phyloP scores from a whole-genome alignment of 2,888 invertebrate species.

The Drosophila recens region DNA sequence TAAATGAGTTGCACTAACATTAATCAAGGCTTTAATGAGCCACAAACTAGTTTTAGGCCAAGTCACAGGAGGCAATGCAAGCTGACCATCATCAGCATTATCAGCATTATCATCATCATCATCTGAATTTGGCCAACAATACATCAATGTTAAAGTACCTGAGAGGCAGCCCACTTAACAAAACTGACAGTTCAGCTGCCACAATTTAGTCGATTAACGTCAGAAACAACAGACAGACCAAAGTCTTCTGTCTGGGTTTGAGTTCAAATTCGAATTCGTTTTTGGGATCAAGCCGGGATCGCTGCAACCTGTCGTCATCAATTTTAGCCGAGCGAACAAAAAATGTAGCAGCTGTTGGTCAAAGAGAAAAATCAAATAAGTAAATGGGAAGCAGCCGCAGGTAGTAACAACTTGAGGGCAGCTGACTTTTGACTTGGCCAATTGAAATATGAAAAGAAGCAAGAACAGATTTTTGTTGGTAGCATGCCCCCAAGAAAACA shows the following conservation, averaged over 20 bases:
- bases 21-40: constrained; percentile 67
- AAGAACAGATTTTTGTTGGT: constrained; percentile 49
- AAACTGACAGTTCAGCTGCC: constrained; percentile 83
- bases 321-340: constrained; percentile 60
- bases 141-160: constrained; percentile 57
- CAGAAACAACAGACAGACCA: constrained; percentile 49
- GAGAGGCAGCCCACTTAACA: constrained; percentile 67
- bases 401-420: constrained; percentile 39
- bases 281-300: constrained; percentile 40
- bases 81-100: constrained; percentile 13
- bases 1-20: constrained; percentile 53
- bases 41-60: constrained; percentile 28
- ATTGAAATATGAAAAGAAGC: constrained; percentile 71
- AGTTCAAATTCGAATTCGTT: neutral
- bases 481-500: constrained; percentile 15
- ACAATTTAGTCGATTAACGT: constrained; percentile 83
- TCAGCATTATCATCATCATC: constrained; percentile 3
- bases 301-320: constrained; percentile 83
- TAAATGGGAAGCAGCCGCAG: constrained; percentile 17
- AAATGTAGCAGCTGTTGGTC: constrained; percentile 64
- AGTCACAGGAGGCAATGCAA: constrained; percentile 33
- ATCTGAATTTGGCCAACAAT: constrained; percentile 60
- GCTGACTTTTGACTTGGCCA: constrained; percentile 64
- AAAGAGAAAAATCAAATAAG: constrained; percentile 16
- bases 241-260: constrained; percentile 12